A percentile compares a stretch with the other conserved stretches of the same genome.
Evolutionary conservation across 2,113 vertebrate genomes (phyloP).

Genomic region (Barnardius zonarius): DNA sequence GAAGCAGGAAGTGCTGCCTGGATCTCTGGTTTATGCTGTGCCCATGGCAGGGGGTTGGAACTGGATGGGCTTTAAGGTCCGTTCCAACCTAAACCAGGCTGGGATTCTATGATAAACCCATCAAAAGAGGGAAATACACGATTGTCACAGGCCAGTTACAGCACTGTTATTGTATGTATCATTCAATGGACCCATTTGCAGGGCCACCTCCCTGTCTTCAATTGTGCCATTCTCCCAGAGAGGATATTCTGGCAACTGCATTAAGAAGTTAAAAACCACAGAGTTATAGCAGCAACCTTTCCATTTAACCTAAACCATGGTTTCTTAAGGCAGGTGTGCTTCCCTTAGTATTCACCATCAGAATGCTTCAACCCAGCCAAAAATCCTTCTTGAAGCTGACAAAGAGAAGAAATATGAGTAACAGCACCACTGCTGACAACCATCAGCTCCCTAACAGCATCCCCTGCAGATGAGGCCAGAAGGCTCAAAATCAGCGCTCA

Average conservation of each 20-base stretch:
- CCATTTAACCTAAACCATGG: not conserved
- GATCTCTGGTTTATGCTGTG: not conserved
- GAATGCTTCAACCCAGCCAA: not conserved
- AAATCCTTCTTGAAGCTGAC: not conserved
- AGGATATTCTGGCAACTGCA: not conserved
- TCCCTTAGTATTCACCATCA: not conserved
- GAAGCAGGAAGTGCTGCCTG: not conserved
- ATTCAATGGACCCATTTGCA: not conserved
- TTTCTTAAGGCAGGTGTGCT: not conserved
- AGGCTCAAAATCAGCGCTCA: accelerated
- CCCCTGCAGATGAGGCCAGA: not conserved
- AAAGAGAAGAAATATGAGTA: not conserved
- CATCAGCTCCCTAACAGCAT: not conserved
- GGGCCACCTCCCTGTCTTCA: not conserved
- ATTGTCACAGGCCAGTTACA: not conserved
- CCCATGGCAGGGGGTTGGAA: not conserved
- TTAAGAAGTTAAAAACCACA: not conserved
- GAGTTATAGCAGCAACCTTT: not conserved
- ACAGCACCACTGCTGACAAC: not conserved
- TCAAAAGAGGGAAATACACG: not conserved
- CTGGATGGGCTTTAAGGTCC: not conserved
- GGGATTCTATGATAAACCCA: not conserved
- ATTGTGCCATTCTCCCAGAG: not conserved
- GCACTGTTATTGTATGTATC: accelerated
- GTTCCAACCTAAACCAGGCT: not conserved